A percentile compares a stretch with the other conserved stretches of the same genome.
These are phyloP conservation scores for Ctena decussata DNA, from an alignment of 2,888 invertebrate genomes.

Conservation along the genomic window DNA sequence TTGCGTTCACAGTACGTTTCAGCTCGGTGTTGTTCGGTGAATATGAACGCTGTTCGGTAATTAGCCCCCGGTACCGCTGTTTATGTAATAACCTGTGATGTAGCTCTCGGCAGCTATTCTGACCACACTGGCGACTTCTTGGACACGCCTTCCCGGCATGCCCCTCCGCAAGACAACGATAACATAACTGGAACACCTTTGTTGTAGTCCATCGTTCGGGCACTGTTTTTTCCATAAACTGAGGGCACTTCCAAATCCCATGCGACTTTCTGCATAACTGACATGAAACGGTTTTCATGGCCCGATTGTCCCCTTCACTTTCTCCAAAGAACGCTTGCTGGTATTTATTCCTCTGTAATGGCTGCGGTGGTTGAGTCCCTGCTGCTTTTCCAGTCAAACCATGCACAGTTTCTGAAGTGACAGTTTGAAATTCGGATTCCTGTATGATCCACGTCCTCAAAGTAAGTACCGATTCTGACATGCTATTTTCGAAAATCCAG, in stretches of 20 bases:
- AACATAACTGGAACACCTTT: slow-evolving; percentile 1
- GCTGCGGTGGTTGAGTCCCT: no score
- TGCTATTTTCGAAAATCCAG: slow-evolving; percentile 27
- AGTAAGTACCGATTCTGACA: slow-evolving; percentile 23
- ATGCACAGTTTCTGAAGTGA: no score
- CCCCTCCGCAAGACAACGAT: slow-evolving; percentile 20
- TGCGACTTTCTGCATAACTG: slow-evolving; percentile 8
- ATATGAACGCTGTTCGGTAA: no score
- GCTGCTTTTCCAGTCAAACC: background rate
- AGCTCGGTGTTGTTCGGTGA: no score
- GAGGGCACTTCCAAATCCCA: slow-evolving; percentile 13
- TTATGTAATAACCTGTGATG: no score
- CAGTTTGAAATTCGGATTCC: slow-evolving; percentile 20
- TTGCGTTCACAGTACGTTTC: no score
- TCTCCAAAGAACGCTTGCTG: background rate
- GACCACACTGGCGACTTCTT: slow-evolving; percentile 9
- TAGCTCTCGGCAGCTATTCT: no score
- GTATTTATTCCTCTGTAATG: background rate
- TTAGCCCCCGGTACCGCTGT: no score
- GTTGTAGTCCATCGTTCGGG: background rate
- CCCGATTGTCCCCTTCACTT: no score
- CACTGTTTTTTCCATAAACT: slow-evolving; percentile 1
- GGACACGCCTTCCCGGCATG: slow-evolving; percentile 22
- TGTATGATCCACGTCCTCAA: slow-evolving; percentile 20
- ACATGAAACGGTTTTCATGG: background rate